Evolutionary conservation across 1,140 invertebrate genomes (phyloP).

Genomic region (Hylaeus volcanicus): DNA sequence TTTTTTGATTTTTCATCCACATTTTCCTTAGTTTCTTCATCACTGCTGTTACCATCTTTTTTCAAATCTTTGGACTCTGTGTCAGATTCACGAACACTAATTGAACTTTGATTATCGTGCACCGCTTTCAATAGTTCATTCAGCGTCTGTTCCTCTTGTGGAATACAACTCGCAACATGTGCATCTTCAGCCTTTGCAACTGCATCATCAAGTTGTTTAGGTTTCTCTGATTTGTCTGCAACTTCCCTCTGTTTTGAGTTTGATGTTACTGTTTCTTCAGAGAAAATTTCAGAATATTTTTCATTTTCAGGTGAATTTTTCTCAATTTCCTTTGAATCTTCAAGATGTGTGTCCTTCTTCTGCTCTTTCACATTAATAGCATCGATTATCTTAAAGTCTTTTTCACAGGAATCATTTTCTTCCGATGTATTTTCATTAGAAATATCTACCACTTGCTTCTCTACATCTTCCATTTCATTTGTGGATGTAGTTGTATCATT

Average conservation of each 20-base stretch:
- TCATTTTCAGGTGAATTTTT: not conserved
- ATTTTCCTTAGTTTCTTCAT: not conserved
- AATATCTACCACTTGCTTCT: not conserved
- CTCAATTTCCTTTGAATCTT: not conserved
- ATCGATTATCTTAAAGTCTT: not conserved
- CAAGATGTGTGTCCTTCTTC: not conserved
- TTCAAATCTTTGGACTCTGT: not conserved
- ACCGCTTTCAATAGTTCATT: conserved; percentile 53
- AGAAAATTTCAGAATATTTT: not conserved
- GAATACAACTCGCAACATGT: not conserved
- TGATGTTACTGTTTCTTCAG: conserved; percentile 1
- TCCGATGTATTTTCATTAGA: not conserved
- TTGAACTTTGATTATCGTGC: conserved; percentile 43
- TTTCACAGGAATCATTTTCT: not conserved
- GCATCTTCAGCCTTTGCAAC: not conserved
- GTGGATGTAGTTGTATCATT: not conserved
- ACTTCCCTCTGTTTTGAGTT: conserved; percentile 2
- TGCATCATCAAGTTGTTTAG: conserved; percentile 2
- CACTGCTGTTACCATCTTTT: not conserved
- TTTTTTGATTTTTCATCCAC: not conserved
- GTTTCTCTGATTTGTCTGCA: not conserved
- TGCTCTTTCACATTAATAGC: not conserved
- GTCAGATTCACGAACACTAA: not conserved
- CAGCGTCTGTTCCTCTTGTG: conserved; percentile 10
- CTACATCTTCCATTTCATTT: not conserved